phyloP scores from a whole-genome alignment of 2,888 invertebrate genomes.

The Marronus borbonicus region DNA sequence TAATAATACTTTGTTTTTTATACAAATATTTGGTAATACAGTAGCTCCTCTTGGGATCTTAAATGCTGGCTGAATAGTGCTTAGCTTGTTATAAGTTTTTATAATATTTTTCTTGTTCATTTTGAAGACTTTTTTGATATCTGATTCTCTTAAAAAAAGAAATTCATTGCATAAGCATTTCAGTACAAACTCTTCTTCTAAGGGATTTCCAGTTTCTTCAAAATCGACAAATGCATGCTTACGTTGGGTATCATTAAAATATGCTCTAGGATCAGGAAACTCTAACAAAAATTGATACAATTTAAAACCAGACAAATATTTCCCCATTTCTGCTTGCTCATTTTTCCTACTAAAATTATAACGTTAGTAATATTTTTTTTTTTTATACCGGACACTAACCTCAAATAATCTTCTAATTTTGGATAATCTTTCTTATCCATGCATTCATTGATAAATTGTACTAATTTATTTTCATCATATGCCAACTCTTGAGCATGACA shows the following conservation, averaged over 20 bases:
- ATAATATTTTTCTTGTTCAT: slow-evolving; percentile 61
- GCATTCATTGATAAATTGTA: slow-evolving; percentile 62
- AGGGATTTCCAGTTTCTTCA: slow-evolving; percentile 49
- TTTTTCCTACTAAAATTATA: slow-evolving; percentile 58
- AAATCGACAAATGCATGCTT: slow-evolving; percentile 54
- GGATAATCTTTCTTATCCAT: slow-evolving; percentile 65
- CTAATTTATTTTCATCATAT: slow-evolving; percentile 56
- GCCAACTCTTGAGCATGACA: slow-evolving; percentile 62
- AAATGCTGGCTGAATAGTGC: slow-evolving; percentile 59
- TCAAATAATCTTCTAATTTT: slow-evolving; percentile 66
- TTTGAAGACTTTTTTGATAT: slow-evolving; percentile 61
- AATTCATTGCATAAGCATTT: slow-evolving; percentile 63
- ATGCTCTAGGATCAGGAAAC: slow-evolving; percentile 61
- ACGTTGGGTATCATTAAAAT: slow-evolving; percentile 59
- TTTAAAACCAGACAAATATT: slow-evolving; percentile 60
- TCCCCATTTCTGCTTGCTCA: slow-evolving; percentile 57
- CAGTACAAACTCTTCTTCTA: slow-evolving; percentile 60
- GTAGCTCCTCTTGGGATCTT: slow-evolving; percentile 54
- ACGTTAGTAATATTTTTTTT: background rate
- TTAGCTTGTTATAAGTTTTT: slow-evolving; percentile 60
- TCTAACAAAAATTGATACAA: slow-evolving; percentile 61
- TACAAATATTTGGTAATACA: slow-evolving; percentile 50
- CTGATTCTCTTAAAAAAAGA: slow-evolving; percentile 59
- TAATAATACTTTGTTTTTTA: slow-evolving; percentile 62
- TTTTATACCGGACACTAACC: slow-evolving; percentile 55